Evolutionary conservation across 2,797 vertebrate species (phyloP), one percentile per base, ranked within the genome.

Genomic region (Pantherophis alleghaniensis): DNA sequence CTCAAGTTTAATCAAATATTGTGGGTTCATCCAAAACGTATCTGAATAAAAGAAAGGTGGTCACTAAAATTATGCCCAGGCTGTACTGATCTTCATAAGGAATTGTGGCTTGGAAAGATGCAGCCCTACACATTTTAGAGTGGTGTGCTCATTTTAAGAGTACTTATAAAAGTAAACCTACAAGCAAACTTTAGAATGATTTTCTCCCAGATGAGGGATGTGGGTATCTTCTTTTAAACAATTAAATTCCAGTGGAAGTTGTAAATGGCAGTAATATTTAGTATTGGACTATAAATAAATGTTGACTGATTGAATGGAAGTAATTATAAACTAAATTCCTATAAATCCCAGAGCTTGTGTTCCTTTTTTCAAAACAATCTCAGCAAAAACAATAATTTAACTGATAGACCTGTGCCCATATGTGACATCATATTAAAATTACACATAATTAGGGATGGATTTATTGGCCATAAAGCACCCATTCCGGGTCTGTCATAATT

Each of bases 1-100:
- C 16, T 98, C 97, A 97, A 99, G 96, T 96, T 98, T 98, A 95
- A 99, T 97, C 91, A 98, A 93, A 95, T 98, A 98, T 95, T 99
- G 98, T 0, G 98, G 98, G 88, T 98, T 99, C 0, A 92, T 98
- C 98, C 98, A 98, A 97, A 98, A 98, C 0, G 98, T 98, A 93
- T 98, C 98, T 98, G 95, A 0, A 57, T 66, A 86, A 66, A 89
- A 47, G 42, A 94, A 24, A 59, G 56, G 93, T 32, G 2, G n/a
- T 94, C 88, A 94, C 18, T 5, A 11, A 93, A 93, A 94, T 32
- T 24, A 61, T 18, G 93, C 66, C 95, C 90, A 87, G 37, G 14
- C 5, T 94, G 0, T 6, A 22, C 7, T 2, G 32, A 61, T 28
- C 4, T 0, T n/a, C 7, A 18, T 24, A 55, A 66, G 61, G 53